Evolutionary conservation across 2,888 invertebrate genomes (phyloP).

Genomic region (Idaea biselata): DNA sequence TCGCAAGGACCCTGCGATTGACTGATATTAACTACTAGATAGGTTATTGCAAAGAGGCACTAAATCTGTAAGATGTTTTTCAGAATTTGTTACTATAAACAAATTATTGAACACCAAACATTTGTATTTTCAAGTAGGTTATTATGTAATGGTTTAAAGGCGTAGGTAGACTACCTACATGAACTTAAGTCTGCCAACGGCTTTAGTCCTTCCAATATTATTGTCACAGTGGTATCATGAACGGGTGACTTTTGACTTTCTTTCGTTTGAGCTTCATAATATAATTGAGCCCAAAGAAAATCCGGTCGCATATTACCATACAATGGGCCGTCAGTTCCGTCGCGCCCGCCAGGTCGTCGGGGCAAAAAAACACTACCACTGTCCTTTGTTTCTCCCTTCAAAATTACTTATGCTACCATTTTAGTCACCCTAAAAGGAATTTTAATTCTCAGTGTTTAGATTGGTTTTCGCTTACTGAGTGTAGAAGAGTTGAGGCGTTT

Average conservation of each 20-base stretch:
- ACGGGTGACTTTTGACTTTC: slow-evolving; percentile 78
- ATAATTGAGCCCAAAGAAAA: slow-evolving; percentile 79
- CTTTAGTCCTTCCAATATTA: background rate
- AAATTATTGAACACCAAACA: no score
- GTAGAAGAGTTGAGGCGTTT: slow-evolving; percentile 32
- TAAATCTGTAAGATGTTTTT: no score
- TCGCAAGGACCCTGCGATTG: no score
- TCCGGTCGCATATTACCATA: slow-evolving; percentile 78
- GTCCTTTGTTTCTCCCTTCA: slow-evolving; percentile 29
- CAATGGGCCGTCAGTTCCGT: slow-evolving; percentile 76
- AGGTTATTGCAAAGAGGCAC: no score
- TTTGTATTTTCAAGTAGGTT: no score
- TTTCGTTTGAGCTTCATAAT: slow-evolving; percentile 76
- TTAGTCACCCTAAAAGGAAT: slow-evolving; percentile 21
- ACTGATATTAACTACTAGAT: no score
- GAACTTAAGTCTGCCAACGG: background rate
- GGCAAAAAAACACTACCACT: slow-evolving; percentile 78
- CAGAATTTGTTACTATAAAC: no score
- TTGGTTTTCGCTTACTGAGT: slow-evolving; percentile 15
- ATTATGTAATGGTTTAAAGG: no score
- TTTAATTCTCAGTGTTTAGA: background rate
- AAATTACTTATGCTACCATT: slow-evolving; percentile 30
- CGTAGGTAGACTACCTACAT: background rate
- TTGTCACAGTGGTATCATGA: background rate
- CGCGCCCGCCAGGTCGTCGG: slow-evolving; percentile 71